A percentile compares a stretch with the other conserved stretches of the same genome.
Conservation (phyloP, 1,140 invertebrate species). For the Brachionus paranguensis region DNA sequence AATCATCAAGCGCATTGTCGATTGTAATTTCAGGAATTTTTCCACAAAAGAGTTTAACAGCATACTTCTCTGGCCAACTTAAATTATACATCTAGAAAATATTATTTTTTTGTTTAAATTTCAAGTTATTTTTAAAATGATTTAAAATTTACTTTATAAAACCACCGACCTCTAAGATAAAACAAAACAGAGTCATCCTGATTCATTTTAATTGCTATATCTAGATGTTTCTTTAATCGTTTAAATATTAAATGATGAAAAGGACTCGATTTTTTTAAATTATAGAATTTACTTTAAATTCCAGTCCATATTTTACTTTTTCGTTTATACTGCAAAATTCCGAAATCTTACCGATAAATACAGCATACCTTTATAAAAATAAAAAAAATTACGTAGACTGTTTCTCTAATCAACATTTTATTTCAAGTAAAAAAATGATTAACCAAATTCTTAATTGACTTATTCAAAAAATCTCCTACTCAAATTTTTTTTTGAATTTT, state of each 20-base stretch:
- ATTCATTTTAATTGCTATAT: slow-evolving; percentile 1
- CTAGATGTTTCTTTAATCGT: background rate
- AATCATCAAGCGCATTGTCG: slow-evolving; percentile 19
- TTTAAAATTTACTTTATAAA: slow-evolving; percentile 13
- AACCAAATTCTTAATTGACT: no score
- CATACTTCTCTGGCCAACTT: slow-evolving; percentile 9
- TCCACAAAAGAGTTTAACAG: background rate
- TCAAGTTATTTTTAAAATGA: background rate
- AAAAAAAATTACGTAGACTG: no score
- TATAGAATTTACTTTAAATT: slow-evolving; percentile 8
- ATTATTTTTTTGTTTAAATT: background rate
- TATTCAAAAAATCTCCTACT: no score
- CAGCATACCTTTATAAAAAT: background rate
- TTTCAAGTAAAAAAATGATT: no score
- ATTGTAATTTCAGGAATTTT: slow-evolving; percentile 4
- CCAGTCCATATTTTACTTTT: slow-evolving; percentile 37
- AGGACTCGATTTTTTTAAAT: background rate
- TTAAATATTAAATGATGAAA: background rate
- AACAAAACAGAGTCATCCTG: background rate
- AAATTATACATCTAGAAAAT: background rate
- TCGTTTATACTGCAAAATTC: background rate
- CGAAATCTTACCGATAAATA: background rate
- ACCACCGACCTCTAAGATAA: slow-evolving; percentile 26
- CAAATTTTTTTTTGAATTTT: no score
- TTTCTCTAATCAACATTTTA: no score